These are phyloP conservation scores for Pentamera pediparva DNA, from an alignment of 53 echinoderm and acorn worm genomes.

Conservation along the genomic window DNA sequence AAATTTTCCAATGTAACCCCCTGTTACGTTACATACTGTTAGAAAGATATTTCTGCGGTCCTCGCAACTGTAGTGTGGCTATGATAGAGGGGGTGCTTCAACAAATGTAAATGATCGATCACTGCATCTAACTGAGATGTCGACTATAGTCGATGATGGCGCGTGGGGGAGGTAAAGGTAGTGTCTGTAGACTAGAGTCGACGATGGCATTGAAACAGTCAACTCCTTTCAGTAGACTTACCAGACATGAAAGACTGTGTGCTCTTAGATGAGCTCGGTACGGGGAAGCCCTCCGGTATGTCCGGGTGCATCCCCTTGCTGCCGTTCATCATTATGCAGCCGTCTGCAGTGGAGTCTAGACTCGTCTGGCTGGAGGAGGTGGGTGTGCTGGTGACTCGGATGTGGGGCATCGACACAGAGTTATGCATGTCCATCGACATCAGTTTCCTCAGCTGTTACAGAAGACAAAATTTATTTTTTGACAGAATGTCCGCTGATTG, in stretches of 20 bases:
- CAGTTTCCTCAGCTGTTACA: slow-evolving; percentile 13
- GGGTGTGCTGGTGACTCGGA: slow-evolving; percentile 32
- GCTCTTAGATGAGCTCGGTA: slow-evolving; percentile 48
- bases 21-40: too few species aligned
- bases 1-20: too few species aligned
- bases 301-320: neutral
- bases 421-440: slow-evolving; percentile 1
- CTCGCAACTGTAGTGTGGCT: too few species aligned
- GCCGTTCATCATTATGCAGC: neutral
- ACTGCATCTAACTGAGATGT: neutral
- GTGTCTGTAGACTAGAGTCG: too few species aligned
- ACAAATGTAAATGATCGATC: neutral
- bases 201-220: too few species aligned
- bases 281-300: slow-evolving; percentile 23
- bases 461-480: neutral
- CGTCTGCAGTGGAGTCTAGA: slow-evolving; percentile 35
- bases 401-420: slow-evolving; percentile 27
- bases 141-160: too few species aligned
- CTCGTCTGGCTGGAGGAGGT: slow-evolving; percentile 19
- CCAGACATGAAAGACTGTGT: slow-evolving; percentile 70
- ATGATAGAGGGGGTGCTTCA: too few species aligned
- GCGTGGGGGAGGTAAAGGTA: too few species aligned
- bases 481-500: too few species aligned
- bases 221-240: too few species aligned
- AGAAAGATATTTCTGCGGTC: too few species aligned